Evolutionary conservation across 2,888 invertebrate species (phyloP).

Genomic region (Philhelius pedissequus): DNA sequence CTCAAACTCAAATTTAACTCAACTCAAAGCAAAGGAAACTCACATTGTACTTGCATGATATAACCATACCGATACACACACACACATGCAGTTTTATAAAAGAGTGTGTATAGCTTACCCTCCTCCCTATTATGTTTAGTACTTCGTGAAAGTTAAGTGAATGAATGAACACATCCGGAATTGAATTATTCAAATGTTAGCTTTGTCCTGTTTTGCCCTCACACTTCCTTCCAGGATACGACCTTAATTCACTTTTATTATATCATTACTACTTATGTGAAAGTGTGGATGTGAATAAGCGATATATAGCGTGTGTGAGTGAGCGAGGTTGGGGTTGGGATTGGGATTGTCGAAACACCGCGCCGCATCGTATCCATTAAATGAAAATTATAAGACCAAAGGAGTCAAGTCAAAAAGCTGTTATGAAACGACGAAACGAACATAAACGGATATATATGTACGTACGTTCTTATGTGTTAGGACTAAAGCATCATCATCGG

Average conservation of each 20-base stretch:
- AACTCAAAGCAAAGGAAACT: too few species aligned
- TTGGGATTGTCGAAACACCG: neutral
- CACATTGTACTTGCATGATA: slow-evolving; percentile 11
- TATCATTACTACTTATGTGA: slow-evolving; percentile 50
- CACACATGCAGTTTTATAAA: neutral
- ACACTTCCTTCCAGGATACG: slow-evolving; percentile 16
- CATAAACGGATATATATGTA: slow-evolving; percentile 8
- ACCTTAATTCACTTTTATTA: slow-evolving; percentile 67
- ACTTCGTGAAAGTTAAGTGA: slow-evolving; percentile 60
- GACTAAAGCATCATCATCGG: slow-evolving; percentile 18
- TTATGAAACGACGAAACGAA: slow-evolving; percentile 36
- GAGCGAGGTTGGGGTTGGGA: slow-evolving; percentile 26
- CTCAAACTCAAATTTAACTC: too few species aligned
- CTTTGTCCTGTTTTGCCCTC: slow-evolving; percentile 37
- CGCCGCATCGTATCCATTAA: slow-evolving; percentile 53
- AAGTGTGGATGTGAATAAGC: slow-evolving; percentile 41
- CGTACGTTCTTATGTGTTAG: too few species aligned
- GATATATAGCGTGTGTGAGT: neutral
- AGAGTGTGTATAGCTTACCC: neutral
- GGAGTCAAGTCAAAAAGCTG: slow-evolving; percentile 46
- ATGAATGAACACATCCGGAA: slow-evolving; percentile 67
- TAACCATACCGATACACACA: too few species aligned
- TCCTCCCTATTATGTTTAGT: slow-evolving; percentile 16
- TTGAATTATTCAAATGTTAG: slow-evolving; percentile 67
- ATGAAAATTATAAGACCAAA: slow-evolving; percentile 61